Conservation (phyloP, 2,797 vertebrate species). For the Squalus acanthias region DNA sequence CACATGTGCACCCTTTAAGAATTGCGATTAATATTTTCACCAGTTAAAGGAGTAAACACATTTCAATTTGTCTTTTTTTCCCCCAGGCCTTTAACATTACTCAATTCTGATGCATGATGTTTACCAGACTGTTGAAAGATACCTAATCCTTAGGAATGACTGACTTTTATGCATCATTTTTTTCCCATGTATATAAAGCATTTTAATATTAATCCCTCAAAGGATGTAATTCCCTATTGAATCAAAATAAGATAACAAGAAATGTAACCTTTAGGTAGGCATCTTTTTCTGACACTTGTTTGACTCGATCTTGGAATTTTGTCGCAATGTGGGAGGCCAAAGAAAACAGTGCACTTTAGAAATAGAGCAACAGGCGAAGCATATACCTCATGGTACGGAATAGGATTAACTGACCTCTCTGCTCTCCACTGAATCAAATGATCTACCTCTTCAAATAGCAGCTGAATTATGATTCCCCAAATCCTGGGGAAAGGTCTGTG, state of each 20-base stretch:
- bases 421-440: not conserved
- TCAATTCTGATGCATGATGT: not conserved
- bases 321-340: not conserved
- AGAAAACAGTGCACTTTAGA: not conserved
- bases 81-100: not conserved
- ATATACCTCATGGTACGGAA: conserved; percentile 11
- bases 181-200: not conserved
- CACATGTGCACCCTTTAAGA: not conserved
- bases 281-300: not conserved
- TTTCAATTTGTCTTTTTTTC: not conserved
- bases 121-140: not conserved
- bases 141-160: not conserved
- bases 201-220: not conserved
- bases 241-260: not conserved
- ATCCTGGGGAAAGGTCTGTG: not conserved
- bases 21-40: not conserved
- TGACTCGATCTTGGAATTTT: conserved; percentile 1
- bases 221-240: not conserved
- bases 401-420: not conserved
- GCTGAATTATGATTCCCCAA: conserved; percentile 6
- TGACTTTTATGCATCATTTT: not conserved
- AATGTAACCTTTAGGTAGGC: not conserved
- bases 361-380: not conserved
- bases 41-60: not conserved
- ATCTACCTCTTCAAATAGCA: not conserved